phyloP scores from a whole-genome alignment of 1,140 invertebrate species.

The Archivesica marissinica region DNA sequence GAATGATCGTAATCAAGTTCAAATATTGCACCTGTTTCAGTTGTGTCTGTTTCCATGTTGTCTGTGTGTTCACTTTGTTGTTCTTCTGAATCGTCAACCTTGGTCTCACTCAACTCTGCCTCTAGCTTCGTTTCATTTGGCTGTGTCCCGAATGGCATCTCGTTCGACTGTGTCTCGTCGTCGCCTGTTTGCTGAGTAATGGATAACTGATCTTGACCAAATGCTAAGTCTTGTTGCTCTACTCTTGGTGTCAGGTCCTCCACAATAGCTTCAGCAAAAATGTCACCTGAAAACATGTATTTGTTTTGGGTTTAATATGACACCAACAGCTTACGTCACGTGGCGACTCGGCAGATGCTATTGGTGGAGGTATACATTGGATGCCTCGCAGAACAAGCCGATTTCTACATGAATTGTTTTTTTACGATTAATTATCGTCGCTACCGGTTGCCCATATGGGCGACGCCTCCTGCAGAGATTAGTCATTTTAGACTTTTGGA shows the following conservation, averaged over 20 bases:
- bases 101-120: too few relatives aligned
- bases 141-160: neutral
- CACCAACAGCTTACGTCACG: too few relatives aligned
- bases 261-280: slow-evolving; percentile 57
- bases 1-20: too few relatives aligned
- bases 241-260: slow-evolving; percentile 49
- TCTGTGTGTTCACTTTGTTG: neutral
- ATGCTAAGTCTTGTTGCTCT: slow-evolving; percentile 16
- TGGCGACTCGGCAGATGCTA: too few relatives aligned
- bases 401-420: too few relatives aligned
- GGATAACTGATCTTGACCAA: neutral
- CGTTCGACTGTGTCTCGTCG: neutral
- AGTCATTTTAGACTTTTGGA: too few relatives aligned
- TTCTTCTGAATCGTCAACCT: neutral
- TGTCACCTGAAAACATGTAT: slow-evolving; percentile 34
- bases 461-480: too few relatives aligned
- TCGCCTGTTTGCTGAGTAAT: neutral
- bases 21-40: neutral
- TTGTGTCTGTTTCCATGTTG: neutral
- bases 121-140: neutral
- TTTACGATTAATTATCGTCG: too few relatives aligned
- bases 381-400: too few relatives aligned
- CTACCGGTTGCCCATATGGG: too few relatives aligned
- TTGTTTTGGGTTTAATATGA: too few relatives aligned
- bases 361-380: too few relatives aligned